Percentiles rank a stretch among this genome's conserved stretches.
Evolutionary conservation across 2,113 vertebrate species (phyloP).

Genomic region (Rhea americana): DNA sequence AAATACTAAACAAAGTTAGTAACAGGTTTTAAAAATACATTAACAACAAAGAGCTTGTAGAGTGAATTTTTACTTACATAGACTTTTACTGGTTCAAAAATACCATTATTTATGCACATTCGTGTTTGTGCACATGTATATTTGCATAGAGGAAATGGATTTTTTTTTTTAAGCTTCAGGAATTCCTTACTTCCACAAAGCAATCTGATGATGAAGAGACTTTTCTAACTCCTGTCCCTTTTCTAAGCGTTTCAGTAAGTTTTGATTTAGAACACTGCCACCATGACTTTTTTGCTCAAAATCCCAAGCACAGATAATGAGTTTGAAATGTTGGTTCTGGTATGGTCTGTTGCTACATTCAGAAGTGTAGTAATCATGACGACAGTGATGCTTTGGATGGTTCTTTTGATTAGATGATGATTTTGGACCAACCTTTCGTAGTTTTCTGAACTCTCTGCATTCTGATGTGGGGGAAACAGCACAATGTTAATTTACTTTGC

Average conservation of each 20-base stretch:
- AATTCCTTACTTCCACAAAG: not conserved
- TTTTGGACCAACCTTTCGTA: conserved; percentile 9
- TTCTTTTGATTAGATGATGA: not conserved
- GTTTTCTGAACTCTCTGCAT: not conserved
- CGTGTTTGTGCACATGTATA: not conserved
- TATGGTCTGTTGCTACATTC: not conserved
- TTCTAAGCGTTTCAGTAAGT: not conserved
- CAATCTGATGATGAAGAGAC: not conserved
- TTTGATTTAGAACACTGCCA: not conserved
- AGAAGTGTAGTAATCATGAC: not conserved
- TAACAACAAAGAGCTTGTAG: not conserved
- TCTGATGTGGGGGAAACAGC: not conserved
- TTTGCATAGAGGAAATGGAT: not conserved
- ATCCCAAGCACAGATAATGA: not conserved
- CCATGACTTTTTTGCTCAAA: not conserved
- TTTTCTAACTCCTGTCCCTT: not conserved
- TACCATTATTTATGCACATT: not conserved
- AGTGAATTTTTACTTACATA: not conserved
- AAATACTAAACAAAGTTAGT: not conserved
- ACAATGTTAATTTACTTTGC: not conserved
- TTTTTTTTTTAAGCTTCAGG: not conserved
- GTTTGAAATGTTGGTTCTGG: not conserved
- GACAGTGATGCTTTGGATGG: not conserved
- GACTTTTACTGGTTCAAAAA: not conserved
- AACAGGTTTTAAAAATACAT: not conserved